phyloP scores from a whole-genome alignment of 1,140 invertebrate species.

The Drosophila takahashii region DNA sequence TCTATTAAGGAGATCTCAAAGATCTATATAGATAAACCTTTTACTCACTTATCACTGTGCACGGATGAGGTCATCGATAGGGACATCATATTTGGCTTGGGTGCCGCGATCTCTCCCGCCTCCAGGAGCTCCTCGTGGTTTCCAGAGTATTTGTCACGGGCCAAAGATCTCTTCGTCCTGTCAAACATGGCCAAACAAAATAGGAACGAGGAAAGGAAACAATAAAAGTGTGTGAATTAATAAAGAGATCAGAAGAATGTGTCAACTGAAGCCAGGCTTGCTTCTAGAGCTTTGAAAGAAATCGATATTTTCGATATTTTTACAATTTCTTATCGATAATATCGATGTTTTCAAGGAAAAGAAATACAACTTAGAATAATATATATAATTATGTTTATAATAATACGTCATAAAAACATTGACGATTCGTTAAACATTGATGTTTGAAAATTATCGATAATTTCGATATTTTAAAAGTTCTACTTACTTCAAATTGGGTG shows the following conservation, averaged over 20 bases:
- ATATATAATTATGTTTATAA: no score
- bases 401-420: no score
- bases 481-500: conserved; percentile 86
- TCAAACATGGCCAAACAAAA: conserved; percentile 20
- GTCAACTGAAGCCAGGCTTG: conserved; percentile 59
- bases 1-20: not conserved
- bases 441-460: no score
- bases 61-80: conserved; percentile 80
- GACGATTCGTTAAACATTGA: no score
- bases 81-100: conserved; percentile 52
- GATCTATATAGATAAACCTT: not conserved
- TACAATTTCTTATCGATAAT: no score
- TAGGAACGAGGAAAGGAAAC: not conserved
- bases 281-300: conserved; percentile 51
- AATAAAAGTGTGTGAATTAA: conserved; percentile 1
- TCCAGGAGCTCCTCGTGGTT: conserved; percentile 57
- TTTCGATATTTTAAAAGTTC: no score
- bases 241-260: not conserved
- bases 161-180: conserved; percentile 78
- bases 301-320: no score
- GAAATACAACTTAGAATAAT: no score
- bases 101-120: conserved; percentile 49
- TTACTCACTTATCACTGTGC: conserved; percentile 79
- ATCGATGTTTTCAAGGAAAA: no score
- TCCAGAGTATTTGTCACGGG: conserved; percentile 82